phyloP scores from a whole-genome alignment of 2,797 vertebrate genomes.

The Bradypodion ventrale region DNA sequence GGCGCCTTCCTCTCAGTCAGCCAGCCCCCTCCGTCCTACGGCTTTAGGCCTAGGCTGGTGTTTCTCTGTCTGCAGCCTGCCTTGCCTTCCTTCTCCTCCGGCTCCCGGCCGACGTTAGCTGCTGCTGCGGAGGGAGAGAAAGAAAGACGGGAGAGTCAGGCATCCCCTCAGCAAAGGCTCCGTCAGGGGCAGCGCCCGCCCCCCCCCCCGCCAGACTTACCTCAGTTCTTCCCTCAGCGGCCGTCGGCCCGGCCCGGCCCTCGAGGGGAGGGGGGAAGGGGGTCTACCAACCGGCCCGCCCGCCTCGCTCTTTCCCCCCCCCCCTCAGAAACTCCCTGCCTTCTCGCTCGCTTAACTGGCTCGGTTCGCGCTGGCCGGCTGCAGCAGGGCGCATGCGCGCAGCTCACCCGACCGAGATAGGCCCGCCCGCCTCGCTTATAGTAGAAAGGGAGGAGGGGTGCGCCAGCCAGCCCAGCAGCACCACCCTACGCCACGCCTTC shows the following conservation, averaged over 20 bases:
- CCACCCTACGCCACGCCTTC: background rate
- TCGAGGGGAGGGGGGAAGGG: too few species aligned
- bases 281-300: slow-evolving; percentile 4
- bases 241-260: too few species aligned
- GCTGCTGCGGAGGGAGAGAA: background rate
- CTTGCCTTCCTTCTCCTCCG: too few species aligned
- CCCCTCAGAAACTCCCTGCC: slow-evolving; percentile 23
- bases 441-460: accelerated
- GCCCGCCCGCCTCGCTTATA: too few species aligned
- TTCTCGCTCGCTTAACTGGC: slow-evolving; percentile 3
- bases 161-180: background rate
- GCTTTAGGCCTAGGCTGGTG: too few species aligned
- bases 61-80: too few species aligned
- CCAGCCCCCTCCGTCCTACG: too few species aligned
- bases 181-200: background rate
- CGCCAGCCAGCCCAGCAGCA: too few species aligned
- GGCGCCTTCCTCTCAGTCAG: slow-evolving; percentile 28
- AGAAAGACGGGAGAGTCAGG: background rate
- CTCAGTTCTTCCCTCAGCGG: too few species aligned
- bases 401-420: background rate
- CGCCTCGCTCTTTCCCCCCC: slow-evolving; percentile 3
- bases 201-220: background rate
- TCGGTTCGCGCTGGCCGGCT: slow-evolving; percentile 6
- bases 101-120: background rate
- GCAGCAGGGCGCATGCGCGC: background rate